phyloP scores from a whole-genome alignment of 2,888 invertebrate genomes.

The Chrysodeixis includens region DNA sequence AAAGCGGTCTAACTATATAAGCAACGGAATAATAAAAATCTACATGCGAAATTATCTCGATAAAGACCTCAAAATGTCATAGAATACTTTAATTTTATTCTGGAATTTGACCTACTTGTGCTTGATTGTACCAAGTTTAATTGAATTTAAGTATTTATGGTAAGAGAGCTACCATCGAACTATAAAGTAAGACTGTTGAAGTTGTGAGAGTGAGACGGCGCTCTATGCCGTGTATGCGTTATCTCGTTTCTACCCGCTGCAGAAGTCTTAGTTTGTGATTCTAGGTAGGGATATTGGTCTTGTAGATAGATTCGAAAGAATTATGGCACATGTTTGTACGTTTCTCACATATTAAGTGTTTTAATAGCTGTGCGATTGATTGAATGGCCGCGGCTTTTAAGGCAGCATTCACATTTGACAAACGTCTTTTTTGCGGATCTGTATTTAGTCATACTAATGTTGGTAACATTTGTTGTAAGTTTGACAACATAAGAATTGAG shows the following conservation, averaged over 20 bases:
- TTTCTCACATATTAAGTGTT: conserved; percentile 56
- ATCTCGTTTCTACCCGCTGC: no score
- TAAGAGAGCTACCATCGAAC: neutral
- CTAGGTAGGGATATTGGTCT: conserved; percentile 1
- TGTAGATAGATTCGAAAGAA: conserved; percentile 23
- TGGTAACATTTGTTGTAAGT: neutral
- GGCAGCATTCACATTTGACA: neutral
- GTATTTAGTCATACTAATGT: neutral
- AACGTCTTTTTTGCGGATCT: neutral
- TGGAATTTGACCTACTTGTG: conserved; percentile 36
- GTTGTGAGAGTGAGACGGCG: no score
- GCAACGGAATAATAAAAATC: conserved; percentile 23
- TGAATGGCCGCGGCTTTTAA: conserved; percentile 6
- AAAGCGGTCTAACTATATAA: conserved; percentile 19
- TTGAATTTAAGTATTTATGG: conserved; percentile 43
- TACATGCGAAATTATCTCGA: conserved; percentile 20
- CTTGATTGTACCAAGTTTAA: conserved; percentile 19
- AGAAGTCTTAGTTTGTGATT: no score
- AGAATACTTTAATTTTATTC: conserved; percentile 35
- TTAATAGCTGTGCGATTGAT: conserved; percentile 15
- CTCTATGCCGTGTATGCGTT: no score
- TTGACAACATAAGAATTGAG: neutral
- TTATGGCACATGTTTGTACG: conserved; percentile 35
- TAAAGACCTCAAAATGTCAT: conserved; percentile 40
- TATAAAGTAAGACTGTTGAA: no score